Percentiles rank a stretch among this genome's conserved stretches.
phyloP scores from a whole-genome alignment of 2,113 vertebrate species.

The Daboia siamensis region DNA sequence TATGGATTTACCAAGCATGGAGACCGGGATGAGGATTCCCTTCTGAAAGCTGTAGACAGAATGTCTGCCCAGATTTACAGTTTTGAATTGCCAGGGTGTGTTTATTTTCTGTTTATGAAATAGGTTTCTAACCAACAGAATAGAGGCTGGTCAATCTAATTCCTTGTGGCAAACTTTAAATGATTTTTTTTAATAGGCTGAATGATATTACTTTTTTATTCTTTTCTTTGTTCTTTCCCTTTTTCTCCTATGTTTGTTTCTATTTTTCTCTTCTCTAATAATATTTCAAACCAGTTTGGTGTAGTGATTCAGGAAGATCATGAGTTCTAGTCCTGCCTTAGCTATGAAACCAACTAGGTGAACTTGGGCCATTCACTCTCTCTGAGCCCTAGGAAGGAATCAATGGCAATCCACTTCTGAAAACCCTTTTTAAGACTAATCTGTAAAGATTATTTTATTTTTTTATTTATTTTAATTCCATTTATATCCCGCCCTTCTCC shows the following conservation, averaged over 20 bases:
- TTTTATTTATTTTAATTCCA: too few species aligned
- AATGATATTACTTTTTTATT: neutral
- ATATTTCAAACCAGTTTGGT: neutral
- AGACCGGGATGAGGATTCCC: neutral
- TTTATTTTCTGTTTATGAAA: neutral
- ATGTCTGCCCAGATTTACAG: neutral
- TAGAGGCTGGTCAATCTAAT: neutral
- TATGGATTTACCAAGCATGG: neutral
- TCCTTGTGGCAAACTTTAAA: neutral
- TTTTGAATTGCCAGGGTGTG: neutral
- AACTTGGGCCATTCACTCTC: neutral
- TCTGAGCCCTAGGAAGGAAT: neutral
- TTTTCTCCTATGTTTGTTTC: neutral
- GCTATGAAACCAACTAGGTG: neutral
- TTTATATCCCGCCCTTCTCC: too few species aligned
- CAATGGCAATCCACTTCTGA: neutral
- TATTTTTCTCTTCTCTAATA: neutral
- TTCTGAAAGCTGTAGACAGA: neutral
- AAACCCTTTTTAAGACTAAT: neutral
- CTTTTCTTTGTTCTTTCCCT: neutral
- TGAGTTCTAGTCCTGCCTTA: neutral
- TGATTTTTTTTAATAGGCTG: neutral
- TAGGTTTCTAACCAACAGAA: neutral
- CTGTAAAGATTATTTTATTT: neutral
- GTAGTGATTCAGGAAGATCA: neutral